Conservation (phyloP, 1,140 invertebrate genomes). For the Oncopodura yosiiana region DNA sequence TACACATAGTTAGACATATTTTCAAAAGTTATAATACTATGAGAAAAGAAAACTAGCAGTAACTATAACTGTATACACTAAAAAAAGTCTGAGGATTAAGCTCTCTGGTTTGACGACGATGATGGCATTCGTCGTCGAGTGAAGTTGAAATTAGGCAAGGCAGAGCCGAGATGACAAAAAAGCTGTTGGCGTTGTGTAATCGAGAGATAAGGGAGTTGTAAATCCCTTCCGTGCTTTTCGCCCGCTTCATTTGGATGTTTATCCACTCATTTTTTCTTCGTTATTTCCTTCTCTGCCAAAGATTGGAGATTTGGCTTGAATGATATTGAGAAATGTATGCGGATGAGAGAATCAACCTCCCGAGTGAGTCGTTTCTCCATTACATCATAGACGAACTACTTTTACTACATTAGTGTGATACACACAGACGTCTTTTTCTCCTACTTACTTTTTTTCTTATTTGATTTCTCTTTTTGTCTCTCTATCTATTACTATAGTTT, state of each 20-base stretch:
- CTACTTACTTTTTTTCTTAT: slow-evolving; percentile 13
- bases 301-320: slow-evolving; percentile 30
- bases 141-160: slow-evolving; percentile 22
- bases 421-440: slow-evolving; percentile 15
- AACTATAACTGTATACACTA: neutral
- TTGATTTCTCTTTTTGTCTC: slow-evolving; percentile 5
- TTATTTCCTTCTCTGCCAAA: slow-evolving; percentile 31
- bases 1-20: neutral
- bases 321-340: slow-evolving; percentile 26
- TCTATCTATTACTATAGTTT: neutral
- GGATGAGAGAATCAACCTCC: slow-evolving; percentile 5
- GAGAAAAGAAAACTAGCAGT: neutral
- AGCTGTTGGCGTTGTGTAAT: slow-evolving; percentile 35
- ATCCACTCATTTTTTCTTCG: slow-evolving; percentile 36
- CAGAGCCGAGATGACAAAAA: slow-evolving; percentile 23
- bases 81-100: slow-evolving; percentile 8
- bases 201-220: slow-evolving; percentile 35
- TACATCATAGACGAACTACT: slow-evolving; percentile 8
- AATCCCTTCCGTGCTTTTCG: slow-evolving; percentile 28
- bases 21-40: neutral
- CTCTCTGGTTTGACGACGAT: slow-evolving; percentile 17
- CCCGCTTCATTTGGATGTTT: slow-evolving; percentile 33
- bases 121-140: slow-evolving; percentile 12
- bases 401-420: slow-evolving; percentile 7
- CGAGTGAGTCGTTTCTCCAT: slow-evolving; percentile 24